Base-by-base conservation (phyloP, 30 jellyfish, hydroid and myxozoan genomes). In the Aurelia aurita region DNA sequence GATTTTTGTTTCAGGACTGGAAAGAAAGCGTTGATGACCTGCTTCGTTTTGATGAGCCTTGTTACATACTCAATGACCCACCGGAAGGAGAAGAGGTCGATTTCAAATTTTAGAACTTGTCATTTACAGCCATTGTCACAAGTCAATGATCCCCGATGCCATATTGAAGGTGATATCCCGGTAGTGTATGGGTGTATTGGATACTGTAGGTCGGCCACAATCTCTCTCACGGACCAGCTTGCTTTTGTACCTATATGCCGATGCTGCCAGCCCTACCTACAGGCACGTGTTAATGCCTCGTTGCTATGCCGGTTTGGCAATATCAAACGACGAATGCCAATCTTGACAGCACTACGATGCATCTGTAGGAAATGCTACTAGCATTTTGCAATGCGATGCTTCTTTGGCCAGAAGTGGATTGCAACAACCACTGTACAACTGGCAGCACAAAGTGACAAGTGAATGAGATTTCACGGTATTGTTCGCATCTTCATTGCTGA, bases 41-140 rank as follows among this genome's bases (percentile, higher is more conserved):
- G 59, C 87, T 83, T 66, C 93, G 93, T 51, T 83, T 83, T 83
- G 93, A 83, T 55, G 18, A 47, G 87, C 93, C 93, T 83, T 68
- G 70, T 28, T 54, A 83, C 71, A 3, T 83, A 27, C 53, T 69
- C 83, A 76, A 55, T 10, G 67, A 58, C 74, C 87, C 73, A 32
- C 86, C 86, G 65, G 86, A 71, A n/a, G 87, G 87, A 69, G 91
- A 81, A 57, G 87, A 83, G 43, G 60, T 20, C 28, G 34, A 69
- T 28, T 34, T 19, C 80, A 46, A 71, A 59, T 69, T 46, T 63
- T 83, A 83, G 44, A 29, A 35, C 70, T 1, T 83, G 93, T 62
- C 74, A 59, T 20, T 22, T 69, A 58, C 59, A 45, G 73, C 93
- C 93, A 2, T 53, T 83, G 10, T 16, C 70, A 34, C 47, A 59